These are phyloP conservation scores for Armadillidium nasatum DNA, from an alignment of 1,140 invertebrate species.

Conservation along the genomic window DNA sequence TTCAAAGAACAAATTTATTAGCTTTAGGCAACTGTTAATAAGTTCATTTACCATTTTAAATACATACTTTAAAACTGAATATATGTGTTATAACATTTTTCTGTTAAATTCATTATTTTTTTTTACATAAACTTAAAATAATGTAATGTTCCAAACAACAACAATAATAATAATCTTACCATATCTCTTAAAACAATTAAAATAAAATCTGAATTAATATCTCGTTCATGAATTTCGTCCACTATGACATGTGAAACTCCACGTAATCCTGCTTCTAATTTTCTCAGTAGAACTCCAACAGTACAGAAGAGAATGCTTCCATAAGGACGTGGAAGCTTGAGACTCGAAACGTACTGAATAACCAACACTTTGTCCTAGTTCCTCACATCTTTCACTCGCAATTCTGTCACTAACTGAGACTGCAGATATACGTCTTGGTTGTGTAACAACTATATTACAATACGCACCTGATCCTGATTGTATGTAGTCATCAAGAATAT, in stretches of 20 bases:
- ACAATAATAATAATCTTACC: conserved; percentile 58
- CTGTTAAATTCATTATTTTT: not conserved
- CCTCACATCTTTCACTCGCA: conserved; percentile 77
- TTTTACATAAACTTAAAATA: not conserved
- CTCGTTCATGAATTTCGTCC: conserved; percentile 96
- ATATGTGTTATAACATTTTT: too few relatives aligned
- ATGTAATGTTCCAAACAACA: not conserved
- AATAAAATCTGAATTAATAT: conserved; percentile 94
- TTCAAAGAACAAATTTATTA: too few relatives aligned
- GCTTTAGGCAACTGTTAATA: too few relatives aligned
- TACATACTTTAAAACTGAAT: too few relatives aligned
- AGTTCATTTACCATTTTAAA: too few relatives aligned
- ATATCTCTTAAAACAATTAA: conserved; percentile 89
- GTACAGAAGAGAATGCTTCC: conserved; percentile 93
- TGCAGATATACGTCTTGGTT: conserved; percentile 89
- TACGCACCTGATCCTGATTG: conserved; percentile 73
- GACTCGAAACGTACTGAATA: conserved; percentile 71
- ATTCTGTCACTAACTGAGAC: conserved; percentile 89
- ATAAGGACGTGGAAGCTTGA: conserved; percentile 78
- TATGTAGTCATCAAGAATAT: conserved; percentile 91
- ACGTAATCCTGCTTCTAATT: conserved; percentile 76
- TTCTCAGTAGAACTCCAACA: conserved; percentile 83
- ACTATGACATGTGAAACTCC: conserved; percentile 88
- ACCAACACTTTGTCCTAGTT: conserved; percentile 70
- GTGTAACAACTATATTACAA: conserved; percentile 86